Percentiles rank a stretch among this genome's conserved stretches.
Conservation (phyloP, 2,113 vertebrate species). For the Heterocephalus glaber region DNA sequence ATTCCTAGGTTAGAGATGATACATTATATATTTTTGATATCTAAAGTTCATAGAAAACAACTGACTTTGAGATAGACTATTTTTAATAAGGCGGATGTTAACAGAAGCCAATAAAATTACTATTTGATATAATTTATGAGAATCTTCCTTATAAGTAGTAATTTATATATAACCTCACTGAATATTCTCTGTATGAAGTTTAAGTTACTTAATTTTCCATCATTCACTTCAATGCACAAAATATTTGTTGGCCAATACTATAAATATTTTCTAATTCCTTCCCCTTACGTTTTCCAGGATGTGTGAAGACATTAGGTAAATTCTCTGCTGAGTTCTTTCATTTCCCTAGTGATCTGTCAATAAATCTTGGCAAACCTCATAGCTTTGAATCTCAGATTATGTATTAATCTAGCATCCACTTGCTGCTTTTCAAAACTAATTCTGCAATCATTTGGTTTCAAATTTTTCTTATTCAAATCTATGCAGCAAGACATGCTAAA, state of each 20-base stretch:
- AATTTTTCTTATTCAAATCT: neutral
- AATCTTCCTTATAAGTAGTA: neutral
- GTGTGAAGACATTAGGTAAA: neutral
- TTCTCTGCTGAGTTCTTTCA: neutral
- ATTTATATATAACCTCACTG: neutral
- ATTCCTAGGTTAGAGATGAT: neutral
- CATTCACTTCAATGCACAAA: neutral
- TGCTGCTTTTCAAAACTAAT: conserved; percentile 40
- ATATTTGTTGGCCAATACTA: neutral
- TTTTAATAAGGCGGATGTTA: neutral
- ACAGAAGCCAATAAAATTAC: neutral
- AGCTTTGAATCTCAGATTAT: conserved; percentile 15
- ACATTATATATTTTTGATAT: neutral
- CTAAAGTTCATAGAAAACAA: neutral
- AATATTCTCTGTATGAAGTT: neutral
- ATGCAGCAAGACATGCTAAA: neutral
- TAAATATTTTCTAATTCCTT: neutral
- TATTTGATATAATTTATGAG: neutral
- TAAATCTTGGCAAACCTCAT: neutral
- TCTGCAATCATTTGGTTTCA: neutral
- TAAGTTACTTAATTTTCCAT: neutral
- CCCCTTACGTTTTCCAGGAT: neutral
- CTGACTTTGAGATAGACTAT: neutral
- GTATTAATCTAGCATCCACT: neutral
- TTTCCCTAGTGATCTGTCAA: neutral